Evolutionary conservation across 2,888 invertebrate species (phyloP).

Genomic region (Archips xylosteana): DNA sequence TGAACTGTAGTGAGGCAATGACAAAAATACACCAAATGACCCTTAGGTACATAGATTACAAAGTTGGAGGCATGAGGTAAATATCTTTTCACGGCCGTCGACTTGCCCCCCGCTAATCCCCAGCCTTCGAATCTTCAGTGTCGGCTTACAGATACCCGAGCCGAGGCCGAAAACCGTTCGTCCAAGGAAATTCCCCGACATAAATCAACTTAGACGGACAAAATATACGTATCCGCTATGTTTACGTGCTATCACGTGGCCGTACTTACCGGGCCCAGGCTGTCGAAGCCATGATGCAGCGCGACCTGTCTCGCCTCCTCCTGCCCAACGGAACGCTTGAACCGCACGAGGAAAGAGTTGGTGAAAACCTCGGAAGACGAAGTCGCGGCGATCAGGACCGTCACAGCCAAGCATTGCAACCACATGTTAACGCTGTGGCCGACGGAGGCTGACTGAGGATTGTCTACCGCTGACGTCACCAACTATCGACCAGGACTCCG

Average conservation of each 20-base stretch:
- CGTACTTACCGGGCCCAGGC: constrained; percentile 95
- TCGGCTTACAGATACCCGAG: constrained; percentile 16
- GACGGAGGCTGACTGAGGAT: constrained; percentile 78
- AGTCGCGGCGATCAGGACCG: constrained; percentile 72
- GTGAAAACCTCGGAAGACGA: constrained; percentile 92
- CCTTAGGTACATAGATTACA: not conserved
- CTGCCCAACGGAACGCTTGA: constrained; percentile 91
- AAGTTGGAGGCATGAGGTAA: not conserved
- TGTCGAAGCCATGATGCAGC: constrained; percentile 95
- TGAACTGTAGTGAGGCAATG: not conserved
- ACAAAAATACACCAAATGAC: not conserved
- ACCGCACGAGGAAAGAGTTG: constrained; percentile 97
- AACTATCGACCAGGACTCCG: constrained; percentile 71
- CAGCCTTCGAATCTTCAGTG: constrained; percentile 7
- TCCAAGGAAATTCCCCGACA: constrained; percentile 2
- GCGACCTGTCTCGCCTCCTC: constrained; percentile 93
- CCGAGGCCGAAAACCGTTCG: not conserved
- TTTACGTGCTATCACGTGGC: constrained; percentile 81
- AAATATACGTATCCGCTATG: constrained; percentile 59
- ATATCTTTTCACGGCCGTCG: constrained; percentile 7
- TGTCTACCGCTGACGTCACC: constrained; percentile 75
- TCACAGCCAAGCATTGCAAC: constrained; percentile 77
- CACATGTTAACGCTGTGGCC: constrained; percentile 79
- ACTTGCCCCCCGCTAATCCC: constrained; percentile 3
- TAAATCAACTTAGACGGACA: constrained; percentile 26